These are phyloP conservation scores for Glandiceps talaboti DNA, from an alignment of 53 echinoderm and acorn worm species.

Conservation along the genomic window DNA sequence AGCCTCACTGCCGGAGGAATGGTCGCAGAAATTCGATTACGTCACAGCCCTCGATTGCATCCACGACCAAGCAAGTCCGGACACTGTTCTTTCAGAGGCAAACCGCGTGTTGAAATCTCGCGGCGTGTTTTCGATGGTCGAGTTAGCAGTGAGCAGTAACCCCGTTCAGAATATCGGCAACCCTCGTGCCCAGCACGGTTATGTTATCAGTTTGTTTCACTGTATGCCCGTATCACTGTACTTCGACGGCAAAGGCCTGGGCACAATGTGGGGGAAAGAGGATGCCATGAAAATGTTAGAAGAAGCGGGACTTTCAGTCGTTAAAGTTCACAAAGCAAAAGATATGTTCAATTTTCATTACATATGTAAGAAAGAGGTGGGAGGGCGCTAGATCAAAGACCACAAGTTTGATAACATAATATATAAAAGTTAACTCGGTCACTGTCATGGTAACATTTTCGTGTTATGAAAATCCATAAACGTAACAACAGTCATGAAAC, in stretches of 20 bases:
- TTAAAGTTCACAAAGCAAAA: conserved; percentile 38
- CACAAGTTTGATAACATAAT: too few species aligned
- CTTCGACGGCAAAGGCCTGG: conserved; percentile 72
- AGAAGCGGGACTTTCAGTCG: conserved; percentile 49
- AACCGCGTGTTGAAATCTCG: conserved; percentile 50
- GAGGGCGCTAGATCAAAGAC: too few species aligned
- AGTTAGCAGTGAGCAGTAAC: conserved; percentile 83
- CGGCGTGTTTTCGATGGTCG: conserved; percentile 65
- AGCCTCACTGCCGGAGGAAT: conserved; percentile 56
- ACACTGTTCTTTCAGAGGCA: conserved; percentile 32
- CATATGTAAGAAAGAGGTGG: conserved; percentile 46
- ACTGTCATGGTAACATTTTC: too few species aligned
- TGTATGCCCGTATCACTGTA: conserved; percentile 87
- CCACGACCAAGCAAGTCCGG: conserved; percentile 89
- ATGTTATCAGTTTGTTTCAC: conserved; percentile 94
- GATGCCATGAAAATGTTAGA: conserved; percentile 40
- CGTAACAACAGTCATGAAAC: too few species aligned
- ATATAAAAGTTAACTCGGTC: too few species aligned
- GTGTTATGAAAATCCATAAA: too few species aligned
- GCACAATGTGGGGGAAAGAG: conserved; percentile 96
- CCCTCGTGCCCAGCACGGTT: conserved; percentile 87
- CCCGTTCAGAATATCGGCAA: conserved; percentile 71
- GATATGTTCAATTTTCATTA: conserved; percentile 92
- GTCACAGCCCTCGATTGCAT: conserved; percentile 82
- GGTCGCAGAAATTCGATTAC: conserved; percentile 57